Conservation (phyloP, 2,113 vertebrate species). For the Nicator chloris region DNA sequence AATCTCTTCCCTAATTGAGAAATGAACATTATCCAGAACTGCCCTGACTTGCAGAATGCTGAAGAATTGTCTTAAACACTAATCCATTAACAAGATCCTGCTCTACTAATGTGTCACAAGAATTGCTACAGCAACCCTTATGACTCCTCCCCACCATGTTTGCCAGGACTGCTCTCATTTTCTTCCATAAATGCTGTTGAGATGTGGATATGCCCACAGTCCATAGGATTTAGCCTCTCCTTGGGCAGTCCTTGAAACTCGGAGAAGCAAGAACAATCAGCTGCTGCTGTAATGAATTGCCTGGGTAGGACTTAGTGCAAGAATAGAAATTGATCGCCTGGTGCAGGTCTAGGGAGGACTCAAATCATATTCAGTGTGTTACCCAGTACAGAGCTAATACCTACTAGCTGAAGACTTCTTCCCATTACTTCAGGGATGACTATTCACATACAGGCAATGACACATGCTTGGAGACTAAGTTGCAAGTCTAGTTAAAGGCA, state of each 20-base stretch:
- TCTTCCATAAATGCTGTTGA: background rate
- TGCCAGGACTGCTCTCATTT: background rate
- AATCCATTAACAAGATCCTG: conserved; percentile 37
- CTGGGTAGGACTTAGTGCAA: background rate
- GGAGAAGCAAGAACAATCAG: background rate
- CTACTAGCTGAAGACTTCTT: background rate
- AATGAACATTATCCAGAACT: background rate
- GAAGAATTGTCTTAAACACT: conserved; percentile 37
- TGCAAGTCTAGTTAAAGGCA: background rate
- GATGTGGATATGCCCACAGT: background rate
- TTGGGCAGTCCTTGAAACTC: background rate
- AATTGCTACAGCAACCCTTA: conserved; percentile 5
- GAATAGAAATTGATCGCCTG: background rate
- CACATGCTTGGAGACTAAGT: background rate
- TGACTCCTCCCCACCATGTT: background rate
- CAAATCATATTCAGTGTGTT: background rate
- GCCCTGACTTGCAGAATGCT: conserved; percentile 31
- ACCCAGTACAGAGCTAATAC: background rate
- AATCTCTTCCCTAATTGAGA: conserved; percentile 41
- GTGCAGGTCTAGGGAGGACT: background rate
- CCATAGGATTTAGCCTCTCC: background rate
- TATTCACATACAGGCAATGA: background rate
- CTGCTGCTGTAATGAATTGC: background rate
- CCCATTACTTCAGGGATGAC: background rate
- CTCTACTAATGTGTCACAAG: conserved; percentile 12